A percentile compares a stretch with the other conserved stretches of the same genome.
phyloP scores from a whole-genome alignment of 2,113 vertebrate genomes.

The Stegostoma tigrinum region DNA sequence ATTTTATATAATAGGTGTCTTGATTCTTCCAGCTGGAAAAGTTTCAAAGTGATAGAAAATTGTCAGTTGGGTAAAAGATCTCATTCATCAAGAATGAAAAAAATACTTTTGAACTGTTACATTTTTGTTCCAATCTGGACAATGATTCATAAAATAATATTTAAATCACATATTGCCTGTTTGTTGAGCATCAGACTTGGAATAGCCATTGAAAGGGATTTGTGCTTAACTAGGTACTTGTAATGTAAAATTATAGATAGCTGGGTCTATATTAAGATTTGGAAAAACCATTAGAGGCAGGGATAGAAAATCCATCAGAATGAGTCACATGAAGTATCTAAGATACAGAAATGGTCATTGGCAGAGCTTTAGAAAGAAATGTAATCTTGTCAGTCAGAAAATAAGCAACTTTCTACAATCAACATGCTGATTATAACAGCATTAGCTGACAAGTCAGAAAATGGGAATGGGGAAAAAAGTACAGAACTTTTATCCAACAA shows the following conservation, averaged over 20 bases:
- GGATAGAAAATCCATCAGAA: constrained; percentile 10
- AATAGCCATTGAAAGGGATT: neutral
- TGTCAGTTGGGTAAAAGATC: neutral
- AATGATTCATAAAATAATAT: neutral
- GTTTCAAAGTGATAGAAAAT: neutral
- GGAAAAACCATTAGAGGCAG: constrained; percentile 3
- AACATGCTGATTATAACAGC: neutral
- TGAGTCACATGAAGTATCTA: neutral
- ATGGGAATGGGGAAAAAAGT: neutral
- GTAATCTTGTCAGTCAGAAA: neutral
- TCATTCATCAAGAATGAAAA: neutral
- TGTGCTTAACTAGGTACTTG: neutral
- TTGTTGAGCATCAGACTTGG: neutral
- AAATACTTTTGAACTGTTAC: neutral
- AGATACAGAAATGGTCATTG: neutral
- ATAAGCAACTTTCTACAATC: neutral
- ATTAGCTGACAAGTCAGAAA: neutral
- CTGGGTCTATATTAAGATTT: neutral
- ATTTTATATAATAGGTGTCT: neutral
- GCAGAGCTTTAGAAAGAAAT: neutral
- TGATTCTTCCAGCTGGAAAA: neutral
- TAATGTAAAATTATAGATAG: constrained; percentile 15
- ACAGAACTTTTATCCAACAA: neutral
- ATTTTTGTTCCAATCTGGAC: neutral
- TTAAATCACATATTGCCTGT: neutral